Percentiles rank a stretch among this genome's conserved stretches.
phyloP scores from a whole-genome alignment of 2,113 vertebrate genomes.

The Psilopogon haemacephalus region DNA sequence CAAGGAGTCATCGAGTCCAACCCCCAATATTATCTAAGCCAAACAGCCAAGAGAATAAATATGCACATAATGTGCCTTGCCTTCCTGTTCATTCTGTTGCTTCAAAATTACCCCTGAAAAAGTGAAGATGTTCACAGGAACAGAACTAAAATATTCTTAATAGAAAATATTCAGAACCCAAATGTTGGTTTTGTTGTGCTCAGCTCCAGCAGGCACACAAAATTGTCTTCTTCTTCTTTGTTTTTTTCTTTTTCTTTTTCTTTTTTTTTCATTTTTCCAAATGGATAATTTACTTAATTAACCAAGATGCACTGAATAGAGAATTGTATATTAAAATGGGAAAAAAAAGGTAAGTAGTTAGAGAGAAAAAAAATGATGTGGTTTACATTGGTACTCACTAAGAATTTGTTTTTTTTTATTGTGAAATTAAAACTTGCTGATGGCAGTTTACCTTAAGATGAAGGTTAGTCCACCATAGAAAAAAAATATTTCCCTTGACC shows the following conservation, averaged over 20 bases:
- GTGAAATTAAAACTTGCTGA: not conserved
- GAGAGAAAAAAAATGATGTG: not conserved
- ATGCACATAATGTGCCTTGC: not conserved
- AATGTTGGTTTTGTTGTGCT: not conserved
- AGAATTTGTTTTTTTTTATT: not conserved
- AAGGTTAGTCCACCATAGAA: not conserved
- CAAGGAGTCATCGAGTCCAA: too few species aligned
- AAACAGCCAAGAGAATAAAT: not conserved
- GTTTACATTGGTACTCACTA: not conserved
- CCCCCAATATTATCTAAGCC: not conserved
- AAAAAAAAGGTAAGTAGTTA: slow-evolving; percentile 2
- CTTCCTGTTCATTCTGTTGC: not conserved
- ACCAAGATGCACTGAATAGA: not conserved
- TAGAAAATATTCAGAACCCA: not conserved
- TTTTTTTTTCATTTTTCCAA: not conserved
- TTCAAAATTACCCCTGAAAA: not conserved
- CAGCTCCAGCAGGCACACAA: slow-evolving; percentile 2
- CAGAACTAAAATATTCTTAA: not conserved
- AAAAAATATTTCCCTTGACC: not conserved
- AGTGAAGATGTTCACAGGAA: not conserved
- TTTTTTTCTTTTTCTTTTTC: too few species aligned
- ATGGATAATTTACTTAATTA: slow-evolving; percentile 55
- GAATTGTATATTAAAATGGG: slow-evolving; percentile 21
- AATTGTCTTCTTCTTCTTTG: slow-evolving; percentile 24
- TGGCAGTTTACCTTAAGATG: not conserved